phyloP scores from a whole-genome alignment of 2,888 invertebrate genomes.

The Glaucopsyche alexis region DNA sequence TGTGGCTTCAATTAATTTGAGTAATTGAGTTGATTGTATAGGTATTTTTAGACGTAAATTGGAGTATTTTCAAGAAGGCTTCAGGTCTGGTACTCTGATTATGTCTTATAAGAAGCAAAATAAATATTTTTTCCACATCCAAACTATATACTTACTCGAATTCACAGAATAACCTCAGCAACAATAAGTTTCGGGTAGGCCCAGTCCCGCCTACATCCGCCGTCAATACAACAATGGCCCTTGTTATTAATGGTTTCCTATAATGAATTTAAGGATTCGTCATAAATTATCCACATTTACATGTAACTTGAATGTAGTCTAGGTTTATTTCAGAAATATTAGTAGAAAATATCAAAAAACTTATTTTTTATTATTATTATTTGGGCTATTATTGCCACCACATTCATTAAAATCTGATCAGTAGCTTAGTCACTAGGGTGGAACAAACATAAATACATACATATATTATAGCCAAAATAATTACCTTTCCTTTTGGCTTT shows the following conservation, averaged over 20 bases:
- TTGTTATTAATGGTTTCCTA: conserved; percentile 23
- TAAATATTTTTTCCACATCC: background rate
- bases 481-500: too few species aligned
- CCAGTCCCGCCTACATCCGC: conserved; percentile 11
- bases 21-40: background rate
- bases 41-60: background rate
- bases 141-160: background rate
- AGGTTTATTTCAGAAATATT: background rate
- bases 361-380: too few species aligned
- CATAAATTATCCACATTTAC: conserved; percentile 21
- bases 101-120: too few species aligned
- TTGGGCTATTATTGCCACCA: too few species aligned
- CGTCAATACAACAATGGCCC: conserved; percentile 25
- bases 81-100: background rate
- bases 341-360: too few species aligned
- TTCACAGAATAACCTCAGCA: background rate
- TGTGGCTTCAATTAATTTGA: background rate
- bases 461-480: too few species aligned
- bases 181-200: background rate
- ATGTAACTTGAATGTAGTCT: background rate
- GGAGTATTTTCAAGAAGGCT: background rate
- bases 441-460: too few species aligned
- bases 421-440: too few species aligned
- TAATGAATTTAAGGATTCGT: conserved; percentile 25
- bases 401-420: too few species aligned